These are phyloP conservation scores for Petrolisthes manimaculis DNA, from an alignment of 2,888 invertebrate species.

Conservation along the genomic window DNA sequence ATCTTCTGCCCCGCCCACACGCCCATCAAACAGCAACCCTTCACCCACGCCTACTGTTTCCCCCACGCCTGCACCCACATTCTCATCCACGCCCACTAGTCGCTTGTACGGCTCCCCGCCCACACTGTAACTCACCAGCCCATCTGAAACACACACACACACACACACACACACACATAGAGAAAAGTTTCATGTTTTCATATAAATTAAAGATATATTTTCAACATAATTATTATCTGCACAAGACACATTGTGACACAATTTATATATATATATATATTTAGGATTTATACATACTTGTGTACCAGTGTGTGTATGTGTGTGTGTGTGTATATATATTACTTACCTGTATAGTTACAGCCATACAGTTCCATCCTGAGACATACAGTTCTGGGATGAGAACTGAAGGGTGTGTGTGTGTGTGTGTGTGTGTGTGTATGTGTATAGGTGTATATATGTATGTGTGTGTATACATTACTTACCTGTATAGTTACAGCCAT, in stretches of 20 bases:
- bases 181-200: too few relatives aligned
- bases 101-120: conserved; percentile 28
- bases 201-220: too few relatives aligned
- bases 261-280: conserved; percentile 9
- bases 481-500: conserved; percentile 73
- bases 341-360: conserved; percentile 71
- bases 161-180: not conserved
- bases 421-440: too few relatives aligned
- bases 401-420: conserved; percentile 69
- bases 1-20: conserved; percentile 7
- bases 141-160: conserved; percentile 28
- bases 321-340: not conserved
- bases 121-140: conserved; percentile 48
- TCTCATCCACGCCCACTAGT: conserved; percentile 16
- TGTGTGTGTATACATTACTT: conserved; percentile 31
- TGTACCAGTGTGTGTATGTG: too few relatives aligned
- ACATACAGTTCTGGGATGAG: conserved; percentile 71
- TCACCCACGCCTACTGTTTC: conserved; percentile 40
- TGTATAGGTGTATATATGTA: too few relatives aligned
- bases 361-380: conserved; percentile 74
- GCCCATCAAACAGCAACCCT: conserved; percentile 51
- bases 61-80: conserved; percentile 16
- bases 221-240: too few relatives aligned
- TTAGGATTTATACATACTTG: not conserved
- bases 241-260: too few relatives aligned